Conservation (phyloP, 1,140 invertebrate genomes). For the Cydia amplana region DNA sequence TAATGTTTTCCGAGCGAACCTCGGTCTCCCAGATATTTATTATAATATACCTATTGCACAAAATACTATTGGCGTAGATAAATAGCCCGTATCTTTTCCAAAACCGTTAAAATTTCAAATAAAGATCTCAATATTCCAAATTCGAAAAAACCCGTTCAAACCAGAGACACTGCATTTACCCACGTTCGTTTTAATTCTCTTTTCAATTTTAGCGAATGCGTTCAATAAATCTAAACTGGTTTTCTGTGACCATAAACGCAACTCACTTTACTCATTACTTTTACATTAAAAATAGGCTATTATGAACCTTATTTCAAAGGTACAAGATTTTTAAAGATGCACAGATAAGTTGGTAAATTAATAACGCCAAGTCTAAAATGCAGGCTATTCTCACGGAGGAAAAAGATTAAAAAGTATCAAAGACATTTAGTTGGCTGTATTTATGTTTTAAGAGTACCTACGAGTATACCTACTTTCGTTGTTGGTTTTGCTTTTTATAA, state of each 20-base stretch:
- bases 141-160: background rate
- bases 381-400: constrained; percentile 2
- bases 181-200: constrained; percentile 24
- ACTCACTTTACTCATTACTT: background rate
- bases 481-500: background rate
- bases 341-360: background rate
- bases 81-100: too few species aligned
- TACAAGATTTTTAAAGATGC: background rate
- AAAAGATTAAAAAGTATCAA: constrained; percentile 25
- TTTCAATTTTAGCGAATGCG: constrained; percentile 31
- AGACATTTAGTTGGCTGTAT: background rate
- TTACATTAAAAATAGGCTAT: background rate
- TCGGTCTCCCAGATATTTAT: too few species aligned
- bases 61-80: too few species aligned
- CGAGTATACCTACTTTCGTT: too few species aligned
- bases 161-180: constrained; percentile 19
- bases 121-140: background rate
- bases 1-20: too few species aligned
- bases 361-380: constrained; percentile 21
- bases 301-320: background rate
- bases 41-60: too few species aligned
- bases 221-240: constrained; percentile 31
- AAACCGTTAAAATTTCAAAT: background rate
- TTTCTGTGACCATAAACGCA: constrained; percentile 25
- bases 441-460: background rate